phyloP scores from a whole-genome alignment of 2,113 vertebrate species.

The Sinocyclocheilus anshuiensis region DNA sequence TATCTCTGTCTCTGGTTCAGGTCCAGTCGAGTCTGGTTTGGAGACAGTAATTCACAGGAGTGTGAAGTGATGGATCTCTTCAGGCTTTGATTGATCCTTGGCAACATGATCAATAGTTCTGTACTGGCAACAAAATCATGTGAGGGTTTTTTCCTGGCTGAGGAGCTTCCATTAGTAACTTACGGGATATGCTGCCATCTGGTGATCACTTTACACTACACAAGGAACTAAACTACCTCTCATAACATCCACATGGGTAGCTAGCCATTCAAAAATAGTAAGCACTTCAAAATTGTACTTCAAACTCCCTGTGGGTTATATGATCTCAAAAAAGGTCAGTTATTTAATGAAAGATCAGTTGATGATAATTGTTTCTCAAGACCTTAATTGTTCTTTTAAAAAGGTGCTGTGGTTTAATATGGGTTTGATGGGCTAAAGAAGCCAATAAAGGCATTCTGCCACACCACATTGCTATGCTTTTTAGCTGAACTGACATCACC shows the following conservation, averaged over 20 bases:
- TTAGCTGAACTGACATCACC: neutral
- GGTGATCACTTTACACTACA: neutral
- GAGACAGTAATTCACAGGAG: neutral
- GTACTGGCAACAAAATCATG: too few species aligned
- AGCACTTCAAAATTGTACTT: neutral
- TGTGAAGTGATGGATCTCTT: conserved; percentile 15
- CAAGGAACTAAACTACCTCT: neutral
- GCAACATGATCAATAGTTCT: conserved; percentile 13
- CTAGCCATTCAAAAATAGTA: neutral
- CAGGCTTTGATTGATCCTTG: conserved; percentile 22
- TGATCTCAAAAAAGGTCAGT: neutral
- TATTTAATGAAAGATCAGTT: neutral
- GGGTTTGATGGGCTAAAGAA: neutral
- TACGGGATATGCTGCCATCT: conserved; percentile 4
- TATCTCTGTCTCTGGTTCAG: neutral
- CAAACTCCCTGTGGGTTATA: neutral
- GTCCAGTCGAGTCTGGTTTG: neutral
- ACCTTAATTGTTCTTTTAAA: neutral
- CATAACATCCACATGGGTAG: neutral
- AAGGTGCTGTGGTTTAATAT: neutral
- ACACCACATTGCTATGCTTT: neutral
- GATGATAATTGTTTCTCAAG: neutral
- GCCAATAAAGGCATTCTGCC: too few species aligned
- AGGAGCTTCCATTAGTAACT: neutral
- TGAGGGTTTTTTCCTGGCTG: neutral